Percentiles rank a stretch among this genome's conserved stretches.
phyloP scores from a whole-genome alignment of 2,113 vertebrate genomes.

The Procavia capensis region DNA sequence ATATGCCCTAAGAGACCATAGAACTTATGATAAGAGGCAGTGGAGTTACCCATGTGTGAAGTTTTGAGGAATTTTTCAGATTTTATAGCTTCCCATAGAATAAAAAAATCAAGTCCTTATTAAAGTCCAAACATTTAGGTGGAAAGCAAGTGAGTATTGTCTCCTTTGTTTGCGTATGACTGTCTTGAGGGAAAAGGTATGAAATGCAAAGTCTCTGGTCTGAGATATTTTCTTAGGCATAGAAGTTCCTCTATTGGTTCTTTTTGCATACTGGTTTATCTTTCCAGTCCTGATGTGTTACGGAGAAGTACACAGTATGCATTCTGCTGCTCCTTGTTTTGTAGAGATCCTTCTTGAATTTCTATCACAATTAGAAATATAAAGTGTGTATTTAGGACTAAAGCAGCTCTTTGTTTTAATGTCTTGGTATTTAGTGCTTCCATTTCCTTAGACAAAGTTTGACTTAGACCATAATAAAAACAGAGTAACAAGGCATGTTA shows the following conservation, averaged over 20 bases:
- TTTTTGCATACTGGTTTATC: not conserved
- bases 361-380: not conserved
- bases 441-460: not conserved
- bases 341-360: not conserved
- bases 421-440: not conserved
- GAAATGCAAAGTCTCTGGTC: not conserved
- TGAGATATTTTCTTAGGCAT: not conserved
- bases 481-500: not conserved
- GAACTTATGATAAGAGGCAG: constrained; percentile 63
- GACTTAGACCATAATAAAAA: not conserved
- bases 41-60: constrained; percentile 60
- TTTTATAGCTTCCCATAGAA: constrained; percentile 78
- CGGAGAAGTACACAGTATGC: fast-evolving
- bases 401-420: not conserved
- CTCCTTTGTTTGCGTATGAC: constrained; percentile 32
- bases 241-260: fast-evolving
- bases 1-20: constrained; percentile 66
- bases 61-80: constrained; percentile 73
- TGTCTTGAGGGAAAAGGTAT: not conserved
- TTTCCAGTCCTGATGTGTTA: not conserved
- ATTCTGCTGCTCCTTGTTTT: not conserved
- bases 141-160: constrained; percentile 2
- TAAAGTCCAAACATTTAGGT: constrained; percentile 56
- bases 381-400: not conserved
- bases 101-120: constrained; percentile 75